phyloP scores from a whole-genome alignment of 2,888 invertebrate species.

The Trachelus tabidus region DNA sequence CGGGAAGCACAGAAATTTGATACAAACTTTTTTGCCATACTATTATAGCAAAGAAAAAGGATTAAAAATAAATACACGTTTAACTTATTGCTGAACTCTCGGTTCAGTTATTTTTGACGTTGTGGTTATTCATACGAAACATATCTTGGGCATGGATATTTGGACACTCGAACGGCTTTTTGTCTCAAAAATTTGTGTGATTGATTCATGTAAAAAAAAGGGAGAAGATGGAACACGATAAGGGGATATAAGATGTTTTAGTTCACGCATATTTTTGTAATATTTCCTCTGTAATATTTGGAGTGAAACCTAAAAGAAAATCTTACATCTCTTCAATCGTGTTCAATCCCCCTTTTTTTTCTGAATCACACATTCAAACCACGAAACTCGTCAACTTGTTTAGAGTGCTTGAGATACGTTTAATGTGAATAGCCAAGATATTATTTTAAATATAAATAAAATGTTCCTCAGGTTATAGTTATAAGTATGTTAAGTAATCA shows the following conservation, averaged over 20 bases:
- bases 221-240: not conserved
- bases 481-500: not conserved
- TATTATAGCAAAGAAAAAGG: not conserved
- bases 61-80: not conserved
- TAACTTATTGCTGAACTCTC: not conserved
- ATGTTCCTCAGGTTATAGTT: not conserved
- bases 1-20: constrained; percentile 9
- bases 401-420: not conserved
- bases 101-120: not conserved
- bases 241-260: not conserved
- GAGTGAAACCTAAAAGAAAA: too few species aligned
- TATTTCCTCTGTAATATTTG: too few species aligned
- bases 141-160: not conserved
- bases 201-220: not conserved
- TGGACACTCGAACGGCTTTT: not conserved
- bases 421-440: not conserved
- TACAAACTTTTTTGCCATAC: not conserved
- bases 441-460: not conserved
- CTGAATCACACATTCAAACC: too few species aligned
- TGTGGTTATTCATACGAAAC: not conserved
- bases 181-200: not conserved
- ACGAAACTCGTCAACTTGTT: too few species aligned
- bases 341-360: too few species aligned
- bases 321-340: too few species aligned
- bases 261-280: too few species aligned